Evolutionary conservation across 2,888 invertebrate species (phyloP), one percentile per base, ranked within the genome.

Genomic region (Pemphredon lugubris): DNA sequence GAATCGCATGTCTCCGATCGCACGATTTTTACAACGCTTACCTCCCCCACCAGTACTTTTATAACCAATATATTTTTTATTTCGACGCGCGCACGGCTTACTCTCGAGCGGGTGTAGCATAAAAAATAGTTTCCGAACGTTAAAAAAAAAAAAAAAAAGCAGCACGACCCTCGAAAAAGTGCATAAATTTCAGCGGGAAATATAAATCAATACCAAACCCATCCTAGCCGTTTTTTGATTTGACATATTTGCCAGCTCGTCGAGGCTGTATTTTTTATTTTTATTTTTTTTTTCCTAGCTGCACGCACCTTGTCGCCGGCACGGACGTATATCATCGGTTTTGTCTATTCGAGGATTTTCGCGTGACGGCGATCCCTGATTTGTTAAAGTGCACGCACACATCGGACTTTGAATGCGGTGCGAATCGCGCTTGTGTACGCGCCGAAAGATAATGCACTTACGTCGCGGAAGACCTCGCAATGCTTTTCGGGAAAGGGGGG

Each of bases 401-500:
- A 3, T 37, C 11, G 6, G 37, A 37, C 11, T 37, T 13, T 11
- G 11, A 18, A 21, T 20, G 26, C 9, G 16, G n/a, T n/a, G n/a
- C n/a, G 30, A 23, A 34, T 26, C 11, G 16, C 4, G 16, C 16
- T 3, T 40, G 16, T 40, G 26, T n/a, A 20, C 13, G n/a, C 55
- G 44, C 30, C 26, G 55, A 4, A 2, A 9, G 18, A 44, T 44
- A 42, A 32, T 11, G 30, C 44, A 5, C 23, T 16, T 6, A 5
- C n/a, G 9, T 9, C 16, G n/a, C n/a, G 44, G 9, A 32, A 26
- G 40, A 37, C 32, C 7, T 0, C 14, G 7, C 7, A 39, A 51
- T 51, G 50, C 44, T 23, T 51, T 48, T 48, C 48, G 40, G 18
- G n/a, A 2, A 14, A 23, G 6, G 5, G 9, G 16, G 42, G 26